Evolutionary conservation across 2,888 invertebrate species (phyloP).

Genomic region (Laspeyria flexula): DNA sequence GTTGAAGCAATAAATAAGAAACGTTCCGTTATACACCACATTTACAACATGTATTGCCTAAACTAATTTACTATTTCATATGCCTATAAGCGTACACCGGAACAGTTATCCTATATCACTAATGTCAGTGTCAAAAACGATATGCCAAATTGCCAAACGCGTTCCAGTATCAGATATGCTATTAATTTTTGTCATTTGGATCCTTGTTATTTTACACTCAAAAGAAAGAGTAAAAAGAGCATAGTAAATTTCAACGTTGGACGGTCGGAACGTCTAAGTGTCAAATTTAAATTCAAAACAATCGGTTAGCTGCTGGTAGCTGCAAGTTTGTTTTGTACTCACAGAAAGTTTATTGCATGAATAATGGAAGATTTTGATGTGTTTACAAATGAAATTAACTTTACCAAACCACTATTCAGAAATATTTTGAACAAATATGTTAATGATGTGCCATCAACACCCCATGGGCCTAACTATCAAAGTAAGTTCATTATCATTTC

Average conservation of each 20-base stretch:
- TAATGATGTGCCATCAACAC: conserved; percentile 65
- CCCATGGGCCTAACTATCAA: conserved; percentile 78
- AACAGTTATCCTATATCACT: too few species aligned
- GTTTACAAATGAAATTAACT: conserved; percentile 76
- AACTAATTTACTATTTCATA: too few species aligned
- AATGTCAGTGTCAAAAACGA: background rate
- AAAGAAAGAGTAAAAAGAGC: too few species aligned
- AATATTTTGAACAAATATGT: conserved; percentile 70
- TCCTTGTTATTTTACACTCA: too few species aligned
- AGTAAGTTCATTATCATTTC: conserved; percentile 62
- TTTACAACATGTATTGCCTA: too few species aligned
- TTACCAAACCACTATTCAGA: conserved; percentile 67
- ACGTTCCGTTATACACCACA: background rate
- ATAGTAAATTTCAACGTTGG: too few species aligned
- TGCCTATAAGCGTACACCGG: too few species aligned
- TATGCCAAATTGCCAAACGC: background rate
- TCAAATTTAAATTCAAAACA: conserved; percentile 37
- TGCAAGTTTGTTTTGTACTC: background rate
- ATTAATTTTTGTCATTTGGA: too few species aligned
- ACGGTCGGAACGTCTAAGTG: too few species aligned
- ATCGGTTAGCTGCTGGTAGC: background rate
- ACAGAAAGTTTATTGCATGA: conserved; percentile 14
- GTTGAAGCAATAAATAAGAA: background rate
- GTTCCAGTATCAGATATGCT: too few species aligned
- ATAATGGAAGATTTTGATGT: conserved; percentile 79